Base-by-base conservation (phyloP, 2,888 invertebrate species). In the Macaria notata region DNA sequence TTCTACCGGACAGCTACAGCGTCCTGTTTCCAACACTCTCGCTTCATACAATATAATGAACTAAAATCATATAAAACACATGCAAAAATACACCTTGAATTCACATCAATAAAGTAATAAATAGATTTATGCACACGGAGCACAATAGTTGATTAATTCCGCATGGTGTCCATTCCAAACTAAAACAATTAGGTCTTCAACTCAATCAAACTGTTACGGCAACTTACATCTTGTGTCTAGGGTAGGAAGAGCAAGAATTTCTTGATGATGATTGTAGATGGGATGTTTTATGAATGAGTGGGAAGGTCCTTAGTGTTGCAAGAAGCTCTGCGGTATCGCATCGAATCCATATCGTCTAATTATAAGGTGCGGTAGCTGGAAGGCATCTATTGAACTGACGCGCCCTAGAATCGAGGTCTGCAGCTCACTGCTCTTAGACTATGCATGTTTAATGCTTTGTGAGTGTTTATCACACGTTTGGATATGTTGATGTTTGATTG, bases 321-420 rank as follows among this genome's bases (percentile, higher is more conserved):
- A 90, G 86, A 79, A 78, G 81, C 76, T 83, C 81, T 75, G 78
- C 80, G 83, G 79, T 84, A 88, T 88, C 85, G 83, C 82, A 81
- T 87, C 86, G 84, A 85, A 86, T 86, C 85, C 87, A 89, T 88
- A 89, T 88, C 83, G 81, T 82, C 84, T 90, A 90, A 90, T 90
- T 89, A 89, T 85, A 86, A 84, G 86, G 86, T 84, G 84, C 73
- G 81, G 83, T 73, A 59, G 70, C 73, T 71, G 71, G 74, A 55
- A 57, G 54, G 59, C 54, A 64, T 62, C 54, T 54, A 58, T 62
- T 57, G 60, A 57, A 59, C 56, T 67, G 63, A 67, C 65, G 71
- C 70, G 70, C 72, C 69, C 68, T 66, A 49, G 66, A 72, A 76
- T 75, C 75, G n/a, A 74, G 72, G 80, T 72, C 56, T 51, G 66